Conservation (phyloP, 1,140 invertebrate genomes). For the Asbolus verrucosus region DNA sequence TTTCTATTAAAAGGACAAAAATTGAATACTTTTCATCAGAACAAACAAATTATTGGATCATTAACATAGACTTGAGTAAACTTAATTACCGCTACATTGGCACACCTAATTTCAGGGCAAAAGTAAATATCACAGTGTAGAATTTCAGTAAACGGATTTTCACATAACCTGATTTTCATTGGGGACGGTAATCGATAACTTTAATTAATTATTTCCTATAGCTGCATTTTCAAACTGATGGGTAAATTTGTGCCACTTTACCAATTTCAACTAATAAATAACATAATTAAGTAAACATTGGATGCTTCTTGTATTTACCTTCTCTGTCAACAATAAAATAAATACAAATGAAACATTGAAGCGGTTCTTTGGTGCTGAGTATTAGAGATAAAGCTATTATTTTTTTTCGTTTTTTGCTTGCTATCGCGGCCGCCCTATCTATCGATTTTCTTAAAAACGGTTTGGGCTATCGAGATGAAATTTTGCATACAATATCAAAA, state of each 20-base stretch:
- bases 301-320: no score
- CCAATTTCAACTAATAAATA: no score
- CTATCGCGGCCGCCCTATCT: no score
- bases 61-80: constrained; percentile 34
- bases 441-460: no score
- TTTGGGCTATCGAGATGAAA: no score
- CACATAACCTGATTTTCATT: constrained; percentile 13
- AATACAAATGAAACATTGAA: no score
- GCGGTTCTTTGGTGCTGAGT: no score
- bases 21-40: constrained; percentile 1
- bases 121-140: constrained; percentile 27
- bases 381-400: no score
- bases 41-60: constrained; percentile 32
- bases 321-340: no score
- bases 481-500: no score
- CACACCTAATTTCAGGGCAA: constrained; percentile 28
- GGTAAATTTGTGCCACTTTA: neutral
- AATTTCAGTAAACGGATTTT: constrained; percentile 35
- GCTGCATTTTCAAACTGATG: neutral
- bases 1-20: constrained; percentile 17
- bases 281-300: no score
- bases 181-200: constrained; percentile 23
- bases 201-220: constrained; percentile 35
- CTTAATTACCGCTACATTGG: constrained; percentile 34
- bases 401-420: no score